Evolutionary conservation across 23 tunicate species (phyloP), one percentile per base, ranked within the genome.

Genomic region (Diplosoma virens): DNA sequence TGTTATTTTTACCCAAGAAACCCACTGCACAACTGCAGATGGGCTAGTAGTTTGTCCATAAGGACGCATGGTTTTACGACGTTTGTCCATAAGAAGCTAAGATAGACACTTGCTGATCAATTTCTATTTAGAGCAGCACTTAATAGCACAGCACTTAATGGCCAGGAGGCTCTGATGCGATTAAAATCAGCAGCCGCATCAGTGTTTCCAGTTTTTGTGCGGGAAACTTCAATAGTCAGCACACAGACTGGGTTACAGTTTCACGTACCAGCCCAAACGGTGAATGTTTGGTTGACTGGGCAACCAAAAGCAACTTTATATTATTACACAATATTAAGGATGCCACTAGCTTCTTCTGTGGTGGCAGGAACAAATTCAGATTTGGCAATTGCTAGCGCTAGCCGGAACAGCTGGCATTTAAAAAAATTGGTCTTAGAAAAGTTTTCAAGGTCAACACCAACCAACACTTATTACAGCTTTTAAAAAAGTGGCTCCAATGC

Each of bases 281-380:
- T 34, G 25, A 69, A 18, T 11, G 56, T 59, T 69, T 69, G 25
- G 56, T 22, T 69, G 76, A 69, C 56, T 69, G 60, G 76, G 60
- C 76, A 37, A 23, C 23, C 56, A 69, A 11, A 25, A 36, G 25
- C 23, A 11, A 28, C 25, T 59, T 69, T 22, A 22, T 22, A 3
- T 59, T 69, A 3, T 37, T 69, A 9, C 26, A 17, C 56, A 18
- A 69, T 22, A 59, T 59, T 9, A 69, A 69, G 76, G 76, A 37
- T 17, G 56, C 76, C 11, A 24, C 54, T 9, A 69, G 76, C 60
- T 69, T 69, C 26, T 37, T 34, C 76, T 69, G 59, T 37, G 76
- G 60, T 23, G 59, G 60, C 24, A 34, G 76, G 76, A 69, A 69
- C 76, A 3, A 69, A 69, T 37, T 59, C 60, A 35, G 76, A 69